Evolutionary conservation across 2,113 vertebrate species (phyloP).

Genomic region (Mirza zaza): DNA sequence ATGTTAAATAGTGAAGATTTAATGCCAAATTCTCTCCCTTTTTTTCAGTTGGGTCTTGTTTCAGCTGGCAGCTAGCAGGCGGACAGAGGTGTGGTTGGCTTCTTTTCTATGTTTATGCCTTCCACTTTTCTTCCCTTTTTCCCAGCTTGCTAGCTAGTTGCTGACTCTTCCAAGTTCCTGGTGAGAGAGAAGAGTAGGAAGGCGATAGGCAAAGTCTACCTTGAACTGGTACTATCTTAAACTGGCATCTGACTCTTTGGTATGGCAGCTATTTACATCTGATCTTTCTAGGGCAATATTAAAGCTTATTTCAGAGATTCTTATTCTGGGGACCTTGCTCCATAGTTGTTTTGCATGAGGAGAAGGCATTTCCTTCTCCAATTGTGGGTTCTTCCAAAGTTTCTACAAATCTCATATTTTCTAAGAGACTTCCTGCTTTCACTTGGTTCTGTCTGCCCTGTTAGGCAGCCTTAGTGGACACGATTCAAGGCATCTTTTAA

Average conservation of each 20-base stretch:
- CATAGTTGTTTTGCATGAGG: background rate
- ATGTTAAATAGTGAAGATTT: background rate
- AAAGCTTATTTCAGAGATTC: background rate
- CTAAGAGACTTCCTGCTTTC: background rate
- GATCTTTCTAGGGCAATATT: background rate
- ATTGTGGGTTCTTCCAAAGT: background rate
- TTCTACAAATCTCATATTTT: background rate
- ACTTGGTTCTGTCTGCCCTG: too few relatives aligned
- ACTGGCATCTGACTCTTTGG: background rate
- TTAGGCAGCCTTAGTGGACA: background rate
- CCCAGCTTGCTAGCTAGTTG: background rate
- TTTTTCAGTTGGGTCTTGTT: background rate
- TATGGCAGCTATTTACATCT: background rate
- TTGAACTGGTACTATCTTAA: background rate
- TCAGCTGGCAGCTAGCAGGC: background rate
- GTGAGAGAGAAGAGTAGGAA: background rate
- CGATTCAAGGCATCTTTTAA: background rate
- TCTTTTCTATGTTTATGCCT: background rate
- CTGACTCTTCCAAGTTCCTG: background rate
- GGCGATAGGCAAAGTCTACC: background rate
- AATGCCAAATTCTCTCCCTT: background rate
- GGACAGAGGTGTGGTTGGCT: background rate
- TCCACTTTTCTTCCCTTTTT: too few relatives aligned
- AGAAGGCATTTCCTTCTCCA: background rate
- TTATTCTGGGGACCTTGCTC: background rate